Evolutionary conservation across 2,113 vertebrate genomes (phyloP).

Genomic region (Polyodon spathula): DNA sequence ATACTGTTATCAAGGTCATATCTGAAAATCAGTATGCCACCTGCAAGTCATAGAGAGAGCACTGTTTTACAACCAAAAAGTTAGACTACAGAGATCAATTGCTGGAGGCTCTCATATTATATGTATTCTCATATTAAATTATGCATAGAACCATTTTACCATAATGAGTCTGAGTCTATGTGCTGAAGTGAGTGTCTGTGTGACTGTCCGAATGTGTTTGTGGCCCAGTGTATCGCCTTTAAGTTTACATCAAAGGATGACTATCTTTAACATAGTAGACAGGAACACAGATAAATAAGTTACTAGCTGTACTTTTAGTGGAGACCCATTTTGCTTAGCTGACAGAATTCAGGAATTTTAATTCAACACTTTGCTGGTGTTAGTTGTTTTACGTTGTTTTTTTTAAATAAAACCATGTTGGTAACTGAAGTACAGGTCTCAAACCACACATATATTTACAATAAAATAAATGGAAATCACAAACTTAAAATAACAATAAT

Average conservation of each 20-base stretch:
- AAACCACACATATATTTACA: no score
- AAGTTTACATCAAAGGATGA: constrained; percentile 20
- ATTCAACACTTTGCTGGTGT: no score
- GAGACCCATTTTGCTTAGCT: not conserved
- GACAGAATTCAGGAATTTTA: no score
- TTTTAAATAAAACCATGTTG: no score
- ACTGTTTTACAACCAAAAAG: constrained; percentile 3
- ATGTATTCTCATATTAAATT: not conserved
- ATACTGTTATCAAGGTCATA: no score
- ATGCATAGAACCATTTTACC: not conserved
- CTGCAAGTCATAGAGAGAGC: not conserved
- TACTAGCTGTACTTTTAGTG: constrained; percentile 12
- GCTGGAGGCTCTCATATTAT: not conserved
- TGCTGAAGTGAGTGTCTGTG: not conserved
- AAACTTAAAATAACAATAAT: no score
- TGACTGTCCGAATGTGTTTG: not conserved
- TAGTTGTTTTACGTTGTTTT: no score
- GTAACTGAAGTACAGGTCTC: no score
- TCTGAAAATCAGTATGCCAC: not conserved
- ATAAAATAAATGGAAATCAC: no score
- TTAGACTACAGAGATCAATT: not conserved
- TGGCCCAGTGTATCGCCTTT: constrained; percentile 6
- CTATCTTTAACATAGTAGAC: constrained; percentile 1
- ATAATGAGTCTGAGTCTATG: constrained; percentile 6
- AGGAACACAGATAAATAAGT: not conserved